These are phyloP conservation scores for Actenoides hombroni DNA, from an alignment of 2,113 vertebrate genomes.

Conservation along the genomic window DNA sequence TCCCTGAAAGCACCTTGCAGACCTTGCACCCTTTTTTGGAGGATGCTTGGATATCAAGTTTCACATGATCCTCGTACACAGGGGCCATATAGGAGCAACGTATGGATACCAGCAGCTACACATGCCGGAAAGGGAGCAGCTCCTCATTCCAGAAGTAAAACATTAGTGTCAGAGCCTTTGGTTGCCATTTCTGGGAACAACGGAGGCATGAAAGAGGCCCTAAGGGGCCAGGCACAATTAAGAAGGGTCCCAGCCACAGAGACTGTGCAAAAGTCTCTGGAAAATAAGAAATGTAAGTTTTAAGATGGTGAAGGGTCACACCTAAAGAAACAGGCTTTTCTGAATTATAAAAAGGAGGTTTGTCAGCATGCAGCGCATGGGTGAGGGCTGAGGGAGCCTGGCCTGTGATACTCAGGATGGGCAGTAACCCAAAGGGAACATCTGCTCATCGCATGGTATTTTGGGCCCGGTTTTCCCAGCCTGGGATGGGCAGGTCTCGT, in stretches of 20 bases:
- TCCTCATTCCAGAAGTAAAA: background rate
- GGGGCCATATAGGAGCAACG: rapidly evolving
- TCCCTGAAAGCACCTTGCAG: background rate
- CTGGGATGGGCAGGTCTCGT: background rate
- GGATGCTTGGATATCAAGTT: background rate
- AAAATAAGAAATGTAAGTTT: background rate
- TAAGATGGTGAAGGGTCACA: background rate
- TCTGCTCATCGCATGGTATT: background rate
- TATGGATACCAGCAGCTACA: background rate
- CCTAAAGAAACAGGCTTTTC: background rate
- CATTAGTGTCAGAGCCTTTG: background rate
- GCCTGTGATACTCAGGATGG: background rate
- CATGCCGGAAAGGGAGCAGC: background rate
- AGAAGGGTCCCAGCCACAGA: background rate
- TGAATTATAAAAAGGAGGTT: background rate
- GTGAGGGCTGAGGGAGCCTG: background rate
- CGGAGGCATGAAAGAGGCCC: background rate
- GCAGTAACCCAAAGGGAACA: background rate
- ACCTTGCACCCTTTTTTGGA: background rate
- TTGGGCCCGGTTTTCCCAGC: background rate
- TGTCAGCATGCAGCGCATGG: rapidly evolving
- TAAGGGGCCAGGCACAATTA: background rate
- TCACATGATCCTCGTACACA: rapidly evolving
- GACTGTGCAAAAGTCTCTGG: background rate
- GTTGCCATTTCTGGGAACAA: background rate